Evolutionary conservation across 1,140 invertebrate species (phyloP), one percentile per base, ranked within the genome.

Genomic region (Drosophila albomicans): DNA sequence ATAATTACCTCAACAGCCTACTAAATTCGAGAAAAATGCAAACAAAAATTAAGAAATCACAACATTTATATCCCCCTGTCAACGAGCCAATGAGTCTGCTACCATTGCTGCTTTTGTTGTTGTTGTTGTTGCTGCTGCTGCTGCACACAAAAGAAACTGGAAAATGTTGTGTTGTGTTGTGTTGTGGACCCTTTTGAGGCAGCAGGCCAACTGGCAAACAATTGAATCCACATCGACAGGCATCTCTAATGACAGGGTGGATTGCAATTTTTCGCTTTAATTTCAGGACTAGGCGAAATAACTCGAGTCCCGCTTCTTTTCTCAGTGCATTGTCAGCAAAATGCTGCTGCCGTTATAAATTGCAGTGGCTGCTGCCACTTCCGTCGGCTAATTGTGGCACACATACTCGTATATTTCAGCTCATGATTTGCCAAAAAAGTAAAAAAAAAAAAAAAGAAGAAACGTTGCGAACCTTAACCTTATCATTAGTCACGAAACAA

Each of bases 31-130:
- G 88, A 91, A 91, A 90, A 91, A 91, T 91, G 82, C 84, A 91
- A 91, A 91, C 89, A 91, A 86, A 91, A 91, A 91, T 91, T 91
- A 91, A 91, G 88, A 91, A 91, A 91, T 91, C 88, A 91, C 89
- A 91, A 91, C 88, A 91, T 91, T 91, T 91, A 91, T 91, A 81
- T 88, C 81, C 89, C 81, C 76, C 88, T 84, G 81, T 84, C 81
- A 84, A 84, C 78, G 81, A 80, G 66, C 57, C 72, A 70, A 70
- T 32, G 72, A 68, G 58, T 43, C 49, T 51, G 49, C 49, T 10
- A 11, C 16, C n/a, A 7, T 6, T 32, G 30, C 30, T 38, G 35
- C 1, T 38, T 1, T 10, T 28, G 59, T 35, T 46, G 41, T 20
- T 38, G 35, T 10, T 38, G 59, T 51, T 32, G 32, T 6, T 38